Base-by-base conservation (phyloP, 2,888 invertebrate species). In the Mythimna albipuncta region DNA sequence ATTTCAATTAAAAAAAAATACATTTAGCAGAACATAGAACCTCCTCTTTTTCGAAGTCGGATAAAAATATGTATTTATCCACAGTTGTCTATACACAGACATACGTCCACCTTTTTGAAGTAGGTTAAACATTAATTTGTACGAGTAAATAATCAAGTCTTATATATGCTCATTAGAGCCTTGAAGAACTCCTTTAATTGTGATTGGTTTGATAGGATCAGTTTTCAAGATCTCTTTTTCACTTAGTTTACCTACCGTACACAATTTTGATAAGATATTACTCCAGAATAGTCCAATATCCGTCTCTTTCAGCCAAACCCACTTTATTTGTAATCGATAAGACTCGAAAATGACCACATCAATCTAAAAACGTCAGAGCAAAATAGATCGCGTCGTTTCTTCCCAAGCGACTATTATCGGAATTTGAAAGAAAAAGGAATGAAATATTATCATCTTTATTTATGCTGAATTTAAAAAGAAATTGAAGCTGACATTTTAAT, bases 311-410 rank as follows among this genome's bases (percentile, higher is more conserved):
- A 58, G 16, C 32, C 52, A 72, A 57, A 44, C 21, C 50, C 6
- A 38, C 26, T 55, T 67, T 65, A 57, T 78, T 65, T 58, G 2
- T 52, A 58, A 75, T 80, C 69, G 47, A 78, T 75, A 54, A 64
- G 10, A 57, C 41, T 63, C 35, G 3, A 9, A 2, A 57, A 62
- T 54, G n/a, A 16, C 32, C 54, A 13, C 62, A 81, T 77, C 58
- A 81, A 62, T 64, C 57, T 47, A 6, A 26, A 50, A 38, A 66
- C 63, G 55, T 77, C 79, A 59, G 47, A 65, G 26, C 10, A 65
- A 68, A 68, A 80, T 64, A 61, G 41, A 69, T 59, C 32, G 50
- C 21, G 9, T 57, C 62, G 52, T 35, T 72, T 68, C 66, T 52
- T 57, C 47, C 9, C 35, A 52, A 57, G 41, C 16, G 35, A 38